phyloP scores from a whole-genome alignment of 2,797 vertebrate genomes.

The Mormyrops boulengeri region DNA sequence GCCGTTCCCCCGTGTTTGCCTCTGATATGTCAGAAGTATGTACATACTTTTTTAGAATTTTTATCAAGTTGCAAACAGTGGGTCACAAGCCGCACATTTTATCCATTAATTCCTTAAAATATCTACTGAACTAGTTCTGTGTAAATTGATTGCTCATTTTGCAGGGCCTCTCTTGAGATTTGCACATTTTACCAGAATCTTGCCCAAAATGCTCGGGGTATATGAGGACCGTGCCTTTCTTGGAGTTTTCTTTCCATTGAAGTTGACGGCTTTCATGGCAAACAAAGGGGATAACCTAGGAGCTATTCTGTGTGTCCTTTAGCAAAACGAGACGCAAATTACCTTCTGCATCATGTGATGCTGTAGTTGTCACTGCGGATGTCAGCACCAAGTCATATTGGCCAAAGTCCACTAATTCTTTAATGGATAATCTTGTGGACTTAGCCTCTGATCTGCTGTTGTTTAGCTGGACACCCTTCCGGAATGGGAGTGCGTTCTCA shows the following conservation, averaged over 20 bases:
- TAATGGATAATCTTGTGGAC: neutral
- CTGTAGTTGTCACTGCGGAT: neutral
- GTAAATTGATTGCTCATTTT: neutral
- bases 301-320: neutral
- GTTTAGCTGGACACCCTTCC: neutral
- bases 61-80: neutral
- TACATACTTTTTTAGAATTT: slow-evolving; percentile 3
- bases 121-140: slow-evolving; percentile 5
- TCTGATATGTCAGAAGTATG: neutral
- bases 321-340: neutral
- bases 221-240: neutral
- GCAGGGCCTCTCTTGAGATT: neutral
- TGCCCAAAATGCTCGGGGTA: neutral
- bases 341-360: neutral
- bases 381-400: neutral
- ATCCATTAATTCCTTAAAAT: slow-evolving; percentile 4
- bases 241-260: neutral
- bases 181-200: neutral
- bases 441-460: neutral
- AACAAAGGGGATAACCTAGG: neutral
- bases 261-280: neutral
- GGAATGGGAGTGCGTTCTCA: neutral
- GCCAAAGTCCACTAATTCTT: neutral
- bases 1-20: neutral
- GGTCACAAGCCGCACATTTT: neutral